Conservation (phyloP, 2,797 vertebrate species). For the Amblyraja radiata region DNA sequence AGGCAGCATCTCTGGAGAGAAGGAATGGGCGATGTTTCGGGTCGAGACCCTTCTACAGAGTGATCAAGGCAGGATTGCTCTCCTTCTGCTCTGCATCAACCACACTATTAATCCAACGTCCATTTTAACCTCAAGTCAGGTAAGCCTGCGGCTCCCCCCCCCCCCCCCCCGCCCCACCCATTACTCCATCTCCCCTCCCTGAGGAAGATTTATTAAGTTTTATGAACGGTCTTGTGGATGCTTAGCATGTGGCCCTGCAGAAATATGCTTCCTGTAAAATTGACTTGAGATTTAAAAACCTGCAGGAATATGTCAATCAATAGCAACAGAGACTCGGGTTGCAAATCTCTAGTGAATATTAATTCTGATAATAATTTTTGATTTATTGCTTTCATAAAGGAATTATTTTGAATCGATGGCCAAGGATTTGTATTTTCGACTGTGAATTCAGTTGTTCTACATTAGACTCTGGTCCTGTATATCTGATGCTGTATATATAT, state of each 20-base stretch:
- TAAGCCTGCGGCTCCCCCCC: not conserved
- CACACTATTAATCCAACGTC: not conserved
- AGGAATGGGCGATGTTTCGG: too few relatives aligned
- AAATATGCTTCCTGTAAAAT: not conserved
- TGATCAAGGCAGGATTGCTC: not conserved
- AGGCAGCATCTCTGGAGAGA: too few relatives aligned
- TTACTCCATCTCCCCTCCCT: not conserved
- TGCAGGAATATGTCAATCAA: not conserved
- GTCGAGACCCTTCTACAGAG: too few relatives aligned
- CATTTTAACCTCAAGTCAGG: not conserved
- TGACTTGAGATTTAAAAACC: not conserved
- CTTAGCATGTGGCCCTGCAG: not conserved
- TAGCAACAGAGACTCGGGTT: not conserved
- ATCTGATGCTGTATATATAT: not conserved
- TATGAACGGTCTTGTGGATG: not conserved
- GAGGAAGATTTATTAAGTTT: not conserved
- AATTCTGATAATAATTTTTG: constrained; percentile 24
- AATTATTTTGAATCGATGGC: not conserved
- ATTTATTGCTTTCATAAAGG: constrained; percentile 2
- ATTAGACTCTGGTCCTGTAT: not conserved
- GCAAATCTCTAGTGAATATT: constrained; percentile 12
- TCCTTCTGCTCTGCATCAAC: not conserved
- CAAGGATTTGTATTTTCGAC: not conserved
- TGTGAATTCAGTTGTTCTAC: not conserved
- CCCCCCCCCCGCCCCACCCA: too few relatives aligned